A percentile compares a stretch with the other conserved stretches of the same genome.
Evolutionary conservation across 2,797 vertebrate species (phyloP).

Genomic region (Xenopus petersii): DNA sequence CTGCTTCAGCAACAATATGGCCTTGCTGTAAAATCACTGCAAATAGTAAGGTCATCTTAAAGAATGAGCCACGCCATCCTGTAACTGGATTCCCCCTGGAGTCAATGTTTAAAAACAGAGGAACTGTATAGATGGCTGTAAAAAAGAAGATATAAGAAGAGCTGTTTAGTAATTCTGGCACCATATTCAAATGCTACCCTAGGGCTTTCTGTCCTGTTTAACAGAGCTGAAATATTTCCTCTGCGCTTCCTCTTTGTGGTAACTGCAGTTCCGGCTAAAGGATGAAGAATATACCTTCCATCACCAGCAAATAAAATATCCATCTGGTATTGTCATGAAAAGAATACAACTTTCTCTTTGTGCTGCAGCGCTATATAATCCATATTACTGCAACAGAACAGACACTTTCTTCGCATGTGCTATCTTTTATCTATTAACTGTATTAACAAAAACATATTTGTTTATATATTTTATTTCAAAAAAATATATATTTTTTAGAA

Average conservation of each 20-base stretch:
- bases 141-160: conserved; percentile 2
- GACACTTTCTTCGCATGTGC: background rate
- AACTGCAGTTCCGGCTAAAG: conserved; percentile 12
- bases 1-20: background rate
- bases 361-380: background rate
- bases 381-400: conserved; percentile 6
- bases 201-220: conserved; percentile 12
- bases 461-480: no score
- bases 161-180: conserved; percentile 20
- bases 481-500: no score
- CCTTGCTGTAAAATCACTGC: background rate
- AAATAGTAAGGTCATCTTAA: background rate
- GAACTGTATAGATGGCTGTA: conserved; percentile 16
- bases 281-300: conserved; percentile 23
- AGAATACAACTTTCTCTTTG: background rate
- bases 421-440: no score
- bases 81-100: conserved; percentile 6
- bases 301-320: conserved; percentile 5
- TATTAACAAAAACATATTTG: no score
- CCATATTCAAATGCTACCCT: conserved; percentile 1
- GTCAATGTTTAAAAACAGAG: conserved; percentile 16
- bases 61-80: background rate
- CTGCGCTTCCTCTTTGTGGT: conserved; percentile 9
- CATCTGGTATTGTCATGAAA: conserved; percentile 5
- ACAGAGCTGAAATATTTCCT: conserved; percentile 24